phyloP scores from a whole-genome alignment of 2,888 invertebrate genomes.

The Sepioteuthis lessoniana region DNA sequence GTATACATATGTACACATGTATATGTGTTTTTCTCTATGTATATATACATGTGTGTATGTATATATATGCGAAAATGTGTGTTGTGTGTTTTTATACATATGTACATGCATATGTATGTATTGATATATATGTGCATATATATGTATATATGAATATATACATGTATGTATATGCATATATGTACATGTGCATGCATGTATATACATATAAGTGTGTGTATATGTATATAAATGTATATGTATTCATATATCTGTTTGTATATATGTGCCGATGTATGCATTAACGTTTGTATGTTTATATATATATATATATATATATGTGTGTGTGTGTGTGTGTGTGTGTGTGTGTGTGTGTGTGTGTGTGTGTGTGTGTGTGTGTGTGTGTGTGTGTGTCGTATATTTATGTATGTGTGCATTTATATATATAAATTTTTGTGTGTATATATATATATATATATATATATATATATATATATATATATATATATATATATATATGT shows the following conservation, averaged over 20 bases:
- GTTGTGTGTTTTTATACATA: neutral
- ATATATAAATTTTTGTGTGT: neutral
- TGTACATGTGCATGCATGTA: neutral
- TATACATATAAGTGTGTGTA: neutral
- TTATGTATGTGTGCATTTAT: neutral
- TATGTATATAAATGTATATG: neutral
- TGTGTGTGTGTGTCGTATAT: neutral
- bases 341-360: neutral
- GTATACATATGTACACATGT: neutral
- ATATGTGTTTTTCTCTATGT: neutral
- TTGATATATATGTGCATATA: neutral
- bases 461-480: neutral
- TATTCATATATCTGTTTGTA: neutral
- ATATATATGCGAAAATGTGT: neutral
- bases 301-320: conserved; percentile 39
- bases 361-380: conserved; percentile 10
- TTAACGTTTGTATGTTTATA: neutral
- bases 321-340: neutral
- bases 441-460: neutral
- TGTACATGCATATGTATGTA: neutral
- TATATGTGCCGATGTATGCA: neutral
- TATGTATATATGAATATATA: neutral
- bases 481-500: conserved; percentile 35
- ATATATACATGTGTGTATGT: neutral
- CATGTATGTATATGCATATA: neutral